Evolutionary conservation across 2,888 invertebrate species (phyloP), one percentile per base, ranked within the genome.

Genomic region (Cosmia trapezina): DNA sequence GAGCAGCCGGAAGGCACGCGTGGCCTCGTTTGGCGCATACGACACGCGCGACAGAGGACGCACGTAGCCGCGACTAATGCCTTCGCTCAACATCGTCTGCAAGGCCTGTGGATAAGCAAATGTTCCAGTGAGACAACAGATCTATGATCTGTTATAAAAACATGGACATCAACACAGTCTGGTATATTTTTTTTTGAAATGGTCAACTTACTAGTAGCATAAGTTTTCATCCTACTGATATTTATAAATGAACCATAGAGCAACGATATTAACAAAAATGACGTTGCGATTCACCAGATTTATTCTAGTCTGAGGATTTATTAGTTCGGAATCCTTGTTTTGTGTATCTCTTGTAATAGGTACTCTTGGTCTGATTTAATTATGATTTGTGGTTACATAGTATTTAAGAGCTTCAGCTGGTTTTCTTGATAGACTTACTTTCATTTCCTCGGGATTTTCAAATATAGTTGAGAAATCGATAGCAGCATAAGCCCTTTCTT

Each of bases 51-150:
- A 57, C 7, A 94, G 79, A 0, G 95, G 95, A 4, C 91, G 89
- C 41, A 95, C 94, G 75, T 89, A 91, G 0, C 95, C 95, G 0
- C 77, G 82, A 0, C 77, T 74, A 22, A 95, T 93, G 4, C 94
- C 94, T 6, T 93, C 91, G 28, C 88, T 89, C 37, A 95, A 53
- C 79, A 93, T 75, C 8, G 28, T 28, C 59, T 92, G 93, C 8
- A 94, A 67, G 12, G 70, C 78, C 93, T 94, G 81, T 12, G 71
- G 56, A 54, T 33, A 80, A 41, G 14, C 51, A 12, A 37, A 51
- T n/a, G 1, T 47, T 62, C 12, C 14, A 47, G 22, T 73, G 3
- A 45, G 28, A 33, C 14, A 45, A 28, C 12, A 8, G 7, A 70
- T 53, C 12, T 11, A 28, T n/a, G 14, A 19, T 41, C 12, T 12